phyloP scores from a whole-genome alignment of 2,888 invertebrate species.

The Pantelozetes paolii region DNA sequence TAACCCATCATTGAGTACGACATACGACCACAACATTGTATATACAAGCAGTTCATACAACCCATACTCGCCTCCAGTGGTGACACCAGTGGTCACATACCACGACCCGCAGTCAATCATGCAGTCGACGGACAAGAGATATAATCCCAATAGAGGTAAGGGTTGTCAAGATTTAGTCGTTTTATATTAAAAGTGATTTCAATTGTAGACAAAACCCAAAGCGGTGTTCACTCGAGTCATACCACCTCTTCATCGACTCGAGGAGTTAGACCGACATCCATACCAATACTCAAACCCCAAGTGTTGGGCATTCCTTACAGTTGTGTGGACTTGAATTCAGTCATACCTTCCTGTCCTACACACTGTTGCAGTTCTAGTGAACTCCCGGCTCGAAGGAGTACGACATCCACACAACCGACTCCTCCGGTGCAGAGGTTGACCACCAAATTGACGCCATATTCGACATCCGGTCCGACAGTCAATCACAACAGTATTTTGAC shows the following conservation, averaged over 20 bases:
- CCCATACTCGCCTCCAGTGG: conserved; percentile 43
- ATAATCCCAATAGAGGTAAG: conserved; percentile 23
- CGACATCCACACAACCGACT: background rate
- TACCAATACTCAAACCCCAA: conserved; percentile 47
- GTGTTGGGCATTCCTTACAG: conserved; percentile 43
- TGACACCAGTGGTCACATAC: conserved; percentile 42
- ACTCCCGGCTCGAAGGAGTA: background rate
- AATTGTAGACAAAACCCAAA: conserved; percentile 37
- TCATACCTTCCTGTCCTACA: conserved; percentile 35
- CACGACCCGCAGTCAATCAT: conserved; percentile 27
- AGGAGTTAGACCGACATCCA: conserved; percentile 41
- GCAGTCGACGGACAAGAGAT: conserved; percentile 7
- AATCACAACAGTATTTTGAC: background rate
- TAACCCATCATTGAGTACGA: background rate
- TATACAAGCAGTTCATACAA: conserved; percentile 17
- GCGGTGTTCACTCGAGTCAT: conserved; percentile 10
- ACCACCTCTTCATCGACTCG: conserved; percentile 28
- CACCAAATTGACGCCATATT: conserved; percentile 1
- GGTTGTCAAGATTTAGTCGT: background rate
- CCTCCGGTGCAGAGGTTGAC: background rate
- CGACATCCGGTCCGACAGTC: background rate
- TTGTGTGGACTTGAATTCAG: conserved; percentile 39
- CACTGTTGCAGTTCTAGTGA: conserved; percentile 38
- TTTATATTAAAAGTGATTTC: background rate
- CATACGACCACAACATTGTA: background rate